A percentile compares a stretch with the other conserved stretches of the same genome.
These are phyloP conservation scores for Eupeodes luniger DNA, from an alignment of 2,888 invertebrate species.

Conservation along the genomic window DNA sequence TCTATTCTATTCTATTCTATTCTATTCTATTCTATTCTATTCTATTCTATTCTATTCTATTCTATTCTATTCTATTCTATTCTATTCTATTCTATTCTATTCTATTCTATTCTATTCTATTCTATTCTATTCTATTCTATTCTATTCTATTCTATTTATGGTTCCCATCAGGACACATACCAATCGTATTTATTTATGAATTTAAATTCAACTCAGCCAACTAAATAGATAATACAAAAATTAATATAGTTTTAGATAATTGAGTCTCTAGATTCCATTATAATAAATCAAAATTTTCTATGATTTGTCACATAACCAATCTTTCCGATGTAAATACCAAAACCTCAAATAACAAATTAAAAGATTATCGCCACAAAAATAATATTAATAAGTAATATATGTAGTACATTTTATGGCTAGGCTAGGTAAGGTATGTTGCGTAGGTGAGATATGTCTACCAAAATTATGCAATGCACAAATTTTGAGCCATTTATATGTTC, in stretches of 20 bases:
- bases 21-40: too few relatives aligned
- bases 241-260: neutral
- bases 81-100: too few relatives aligned
- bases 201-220: neutral
- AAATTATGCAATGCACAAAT: neutral
- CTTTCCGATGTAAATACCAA: conserved; percentile 59
- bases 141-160: too few relatives aligned
- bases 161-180: too few relatives aligned
- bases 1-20: too few relatives aligned
- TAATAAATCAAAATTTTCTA: conserved; percentile 48
- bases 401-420: neutral
- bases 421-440: neutral
- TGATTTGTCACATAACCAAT: conserved; percentile 67
- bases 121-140: too few relatives aligned
- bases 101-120: too few relatives aligned
- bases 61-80: too few relatives aligned
- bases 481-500: neutral
- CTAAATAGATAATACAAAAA: neutral
- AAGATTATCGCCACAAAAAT: conserved; percentile 62
- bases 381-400: conserved; percentile 36
- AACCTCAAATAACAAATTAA: conserved; percentile 61
- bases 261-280: conserved; percentile 36
- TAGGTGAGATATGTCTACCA: neutral
- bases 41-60: too few relatives aligned
- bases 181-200: neutral